These are phyloP conservation scores for Sminthurides aquaticus DNA, from an alignment of 2,888 invertebrate genomes.

Conservation along the genomic window DNA sequence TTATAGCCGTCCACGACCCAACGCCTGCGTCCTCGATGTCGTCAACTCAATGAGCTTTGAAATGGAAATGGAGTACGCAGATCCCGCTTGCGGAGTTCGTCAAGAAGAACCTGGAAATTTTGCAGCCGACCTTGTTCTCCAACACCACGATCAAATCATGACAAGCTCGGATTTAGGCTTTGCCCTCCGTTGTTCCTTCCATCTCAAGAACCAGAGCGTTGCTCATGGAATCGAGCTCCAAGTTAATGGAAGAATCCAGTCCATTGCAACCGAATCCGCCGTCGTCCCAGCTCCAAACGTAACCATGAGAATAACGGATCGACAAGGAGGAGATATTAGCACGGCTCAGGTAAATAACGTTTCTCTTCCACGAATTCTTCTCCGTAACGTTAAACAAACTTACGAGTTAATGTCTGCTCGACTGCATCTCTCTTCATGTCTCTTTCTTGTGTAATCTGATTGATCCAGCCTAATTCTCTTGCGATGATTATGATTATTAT, in stretches of 20 bases:
- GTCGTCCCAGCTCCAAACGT: conserved; percentile 50
- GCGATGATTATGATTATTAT: no score
- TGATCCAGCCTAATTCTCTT: no score
- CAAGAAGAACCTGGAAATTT: conserved; percentile 47
- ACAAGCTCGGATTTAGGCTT: conserved; percentile 50
- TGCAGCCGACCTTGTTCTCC: conserved; percentile 49
- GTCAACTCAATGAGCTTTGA: conserved; percentile 48
- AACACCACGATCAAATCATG: conserved; percentile 49
- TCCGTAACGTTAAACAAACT: no score
- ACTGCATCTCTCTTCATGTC: no score
- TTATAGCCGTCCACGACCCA: conserved; percentile 49
- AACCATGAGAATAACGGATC: conserved; percentile 49
- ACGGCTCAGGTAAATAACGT: conserved; percentile 46
- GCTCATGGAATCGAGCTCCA: conserved; percentile 47
- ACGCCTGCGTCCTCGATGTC: conserved; percentile 49
- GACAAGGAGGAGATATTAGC: conserved; percentile 47
- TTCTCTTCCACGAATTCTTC: no score
- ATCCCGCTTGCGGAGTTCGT: conserved; percentile 48
- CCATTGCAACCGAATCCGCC: conserved; percentile 46
- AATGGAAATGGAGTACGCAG: conserved; percentile 48
- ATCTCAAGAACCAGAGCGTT: conserved; percentile 49
- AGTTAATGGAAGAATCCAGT: conserved; percentile 45
- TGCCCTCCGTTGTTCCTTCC: conserved; percentile 49
- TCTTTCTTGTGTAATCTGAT: no score
- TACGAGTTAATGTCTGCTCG: no score